Conservation (phyloP, 1,140 invertebrate genomes). For the Lepidurus packardi region DNA sequence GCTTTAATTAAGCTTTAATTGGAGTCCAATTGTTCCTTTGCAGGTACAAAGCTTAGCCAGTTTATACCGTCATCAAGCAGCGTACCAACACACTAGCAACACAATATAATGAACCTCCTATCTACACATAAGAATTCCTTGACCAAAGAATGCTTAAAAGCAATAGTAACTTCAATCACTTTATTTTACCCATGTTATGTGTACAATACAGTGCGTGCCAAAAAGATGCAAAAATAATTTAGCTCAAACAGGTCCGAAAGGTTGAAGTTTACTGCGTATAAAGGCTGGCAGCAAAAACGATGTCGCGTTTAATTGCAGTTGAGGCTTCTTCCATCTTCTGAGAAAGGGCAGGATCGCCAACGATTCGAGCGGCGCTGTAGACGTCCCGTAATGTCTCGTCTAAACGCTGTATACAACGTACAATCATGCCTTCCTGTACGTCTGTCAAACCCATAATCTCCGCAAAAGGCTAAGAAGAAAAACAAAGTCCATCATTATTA, state of each 20-base stretch:
- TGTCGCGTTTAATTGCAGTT: slow-evolving; percentile 88
- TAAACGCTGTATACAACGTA: slow-evolving; percentile 91
- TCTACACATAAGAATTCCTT: no score
- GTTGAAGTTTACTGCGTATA: slow-evolving; percentile 62
- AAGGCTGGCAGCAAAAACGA: slow-evolving; percentile 94
- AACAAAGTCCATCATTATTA: not conserved
- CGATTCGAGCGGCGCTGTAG: slow-evolving; percentile 81
- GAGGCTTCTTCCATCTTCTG: slow-evolving; percentile 95
- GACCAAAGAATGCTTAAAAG: no score
- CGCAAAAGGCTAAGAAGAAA: slow-evolving; percentile 66
- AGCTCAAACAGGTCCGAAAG: not conserved
- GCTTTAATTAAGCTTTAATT: no score
- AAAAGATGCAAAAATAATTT: not conserved
- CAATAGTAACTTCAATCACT: no score
- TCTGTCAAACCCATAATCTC: slow-evolving; percentile 89
- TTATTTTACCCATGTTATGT: no score
- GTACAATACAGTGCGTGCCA: no score
- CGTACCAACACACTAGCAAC: no score
- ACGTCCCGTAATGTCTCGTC: slow-evolving; percentile 90
- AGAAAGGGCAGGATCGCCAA: slow-evolving; percentile 84
- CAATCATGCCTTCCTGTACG: slow-evolving; percentile 96
- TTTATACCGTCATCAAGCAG: no score
- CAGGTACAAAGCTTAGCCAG: no score
- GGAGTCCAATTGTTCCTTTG: no score
- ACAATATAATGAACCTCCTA: no score